A percentile compares a stretch with the other conserved stretches of the same genome.
Conservation (phyloP, 2,797 vertebrate species). For the Oreortyx pictus region DNA sequence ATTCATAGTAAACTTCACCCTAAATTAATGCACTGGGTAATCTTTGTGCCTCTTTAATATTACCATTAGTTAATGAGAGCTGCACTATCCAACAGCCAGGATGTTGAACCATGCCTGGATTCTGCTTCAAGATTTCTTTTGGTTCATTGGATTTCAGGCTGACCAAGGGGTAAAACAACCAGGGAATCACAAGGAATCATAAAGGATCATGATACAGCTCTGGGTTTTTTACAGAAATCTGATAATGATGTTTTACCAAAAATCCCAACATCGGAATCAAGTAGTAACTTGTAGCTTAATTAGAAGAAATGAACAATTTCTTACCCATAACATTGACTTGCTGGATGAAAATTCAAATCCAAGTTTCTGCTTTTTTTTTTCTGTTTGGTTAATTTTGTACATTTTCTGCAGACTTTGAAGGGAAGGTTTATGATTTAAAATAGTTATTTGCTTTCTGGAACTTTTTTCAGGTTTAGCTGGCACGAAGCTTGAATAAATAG, state of each 20-base stretch:
- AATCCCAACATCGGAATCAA: neutral
- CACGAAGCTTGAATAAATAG: constrained; percentile 3
- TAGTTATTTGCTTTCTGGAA: neutral
- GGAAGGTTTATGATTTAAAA: neutral
- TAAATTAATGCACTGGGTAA: neutral
- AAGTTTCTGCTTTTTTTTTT: neutral
- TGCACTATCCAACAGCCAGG: neutral
- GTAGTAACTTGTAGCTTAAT: neutral
- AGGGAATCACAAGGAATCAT: neutral
- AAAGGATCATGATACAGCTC: neutral
- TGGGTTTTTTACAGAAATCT: neutral
- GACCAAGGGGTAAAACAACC: neutral
- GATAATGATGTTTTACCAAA: neutral
- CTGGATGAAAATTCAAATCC: neutral
- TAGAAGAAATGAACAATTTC: neutral
- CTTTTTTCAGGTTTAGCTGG: neutral
- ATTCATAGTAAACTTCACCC: neutral
- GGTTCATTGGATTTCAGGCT: neutral
- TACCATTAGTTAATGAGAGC: neutral
- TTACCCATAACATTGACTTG: neutral
- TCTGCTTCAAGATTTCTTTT: neutral
- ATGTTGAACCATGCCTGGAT: neutral
- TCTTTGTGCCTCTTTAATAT: neutral
- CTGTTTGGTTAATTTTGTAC: neutral
- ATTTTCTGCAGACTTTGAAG: neutral